Base-by-base conservation (phyloP, 2,888 invertebrate genomes). In the Mesochorus sp. region DNA sequence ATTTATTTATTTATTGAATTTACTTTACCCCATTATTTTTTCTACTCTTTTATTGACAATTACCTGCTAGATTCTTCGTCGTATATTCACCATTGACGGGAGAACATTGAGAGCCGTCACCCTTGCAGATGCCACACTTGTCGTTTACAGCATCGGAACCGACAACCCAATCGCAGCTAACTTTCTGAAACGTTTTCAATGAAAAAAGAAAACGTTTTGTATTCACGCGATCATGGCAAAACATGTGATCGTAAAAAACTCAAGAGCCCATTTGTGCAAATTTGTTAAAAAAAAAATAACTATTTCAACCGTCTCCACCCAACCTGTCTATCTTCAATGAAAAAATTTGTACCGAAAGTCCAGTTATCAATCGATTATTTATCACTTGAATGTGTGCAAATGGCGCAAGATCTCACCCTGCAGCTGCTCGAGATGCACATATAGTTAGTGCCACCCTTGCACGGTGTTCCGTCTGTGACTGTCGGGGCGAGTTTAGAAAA, bases 111-210 rank as follows among this genome's bases (percentile, higher is more conserved):
- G 95, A 94, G 6, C 97, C 96, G 88, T 95, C 94, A 3, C 97
- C 97, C 84, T 95, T 95, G 88, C 97, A 97, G 61, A 96, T 93
- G 3, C 97, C 97, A 89, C 97, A 97, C 53, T 94, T 93, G 91
- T 97, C 97, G 86, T 97, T 97, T 84, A 94, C 93, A 28, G 95
- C 93, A 64, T 93, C 93, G 0, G 97, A 97, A 87, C 96, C 96
- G 55, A 97, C 94, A 66, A 94, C 92, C 97, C 97, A 97, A 92
- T 97, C 97, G 91, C 97, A 97, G n/a, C 97, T 96, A 64, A 97
- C 96, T 92, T 94, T 95, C 95, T 97, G 93, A 86, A 94, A 93
- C 14, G 37, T 34, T 57, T 42, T 47, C 6, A 12, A 21, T 24
- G 17, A 12, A 55, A 17, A 57, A 28, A 12, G 1, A 34, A 66